phyloP scores from a whole-genome alignment of 2,113 vertebrate genomes.

The Leucosticte australis region DNA sequence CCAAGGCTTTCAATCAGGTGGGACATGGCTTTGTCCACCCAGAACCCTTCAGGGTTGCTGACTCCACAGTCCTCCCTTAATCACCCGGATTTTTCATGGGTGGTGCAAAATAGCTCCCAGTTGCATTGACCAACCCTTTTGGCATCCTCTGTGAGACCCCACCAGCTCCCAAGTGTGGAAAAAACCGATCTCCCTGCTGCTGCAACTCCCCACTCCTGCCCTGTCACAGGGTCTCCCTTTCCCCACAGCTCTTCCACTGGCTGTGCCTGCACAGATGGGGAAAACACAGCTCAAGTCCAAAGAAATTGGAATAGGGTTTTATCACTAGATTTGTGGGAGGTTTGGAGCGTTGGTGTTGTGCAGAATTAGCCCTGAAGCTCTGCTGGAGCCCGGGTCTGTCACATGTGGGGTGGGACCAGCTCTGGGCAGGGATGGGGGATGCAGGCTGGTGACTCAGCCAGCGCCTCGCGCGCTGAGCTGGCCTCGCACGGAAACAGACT shows the following conservation, averaged over 20 bases:
- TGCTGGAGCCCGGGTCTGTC: neutral
- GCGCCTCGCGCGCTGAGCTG: neutral
- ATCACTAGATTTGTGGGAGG: neutral
- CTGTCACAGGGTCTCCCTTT: neutral
- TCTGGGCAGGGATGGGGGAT: fast-evolving
- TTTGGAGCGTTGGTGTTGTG: fast-evolving
- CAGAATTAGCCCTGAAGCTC: neutral
- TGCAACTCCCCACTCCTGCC: neutral
- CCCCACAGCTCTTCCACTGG: fast-evolving
- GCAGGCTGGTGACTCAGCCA: neutral
- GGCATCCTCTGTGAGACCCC: neutral
- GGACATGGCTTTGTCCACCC: neutral
- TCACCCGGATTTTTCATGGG: neutral
- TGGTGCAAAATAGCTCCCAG: neutral
- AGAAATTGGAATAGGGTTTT: neutral
- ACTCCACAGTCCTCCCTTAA: neutral
- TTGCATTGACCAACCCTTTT: fast-evolving
- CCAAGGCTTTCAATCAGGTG: neutral
- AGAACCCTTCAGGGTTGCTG: neutral
- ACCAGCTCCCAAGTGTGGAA: no score
- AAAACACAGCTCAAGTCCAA: neutral
- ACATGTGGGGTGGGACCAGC: fast-evolving
- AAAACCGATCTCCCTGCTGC: neutral
- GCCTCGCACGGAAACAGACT: fast-evolving
- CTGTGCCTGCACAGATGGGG: neutral